Percentiles rank a stretch among this genome's conserved stretches.
phyloP scores from a whole-genome alignment of 2,888 invertebrate species.

The Embidobia sp. region DNA sequence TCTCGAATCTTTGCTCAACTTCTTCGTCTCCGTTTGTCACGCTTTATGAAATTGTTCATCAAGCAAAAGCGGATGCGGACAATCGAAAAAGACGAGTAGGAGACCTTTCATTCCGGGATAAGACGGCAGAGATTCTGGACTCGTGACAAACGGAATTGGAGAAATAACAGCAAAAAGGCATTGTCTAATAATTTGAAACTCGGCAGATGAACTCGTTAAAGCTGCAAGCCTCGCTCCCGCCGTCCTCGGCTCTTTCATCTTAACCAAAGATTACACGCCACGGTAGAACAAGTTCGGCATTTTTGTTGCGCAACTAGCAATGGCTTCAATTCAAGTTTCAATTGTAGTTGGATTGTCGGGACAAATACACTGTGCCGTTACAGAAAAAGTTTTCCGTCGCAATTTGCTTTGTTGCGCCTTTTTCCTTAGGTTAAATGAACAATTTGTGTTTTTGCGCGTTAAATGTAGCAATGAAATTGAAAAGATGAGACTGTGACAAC shows the following conservation, averaged over 20 bases:
- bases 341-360: slow-evolving; percentile 28
- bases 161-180: slow-evolving; percentile 67
- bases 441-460: too few relatives aligned
- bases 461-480: too few relatives aligned
- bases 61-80: slow-evolving; percentile 53
- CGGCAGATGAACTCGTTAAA: slow-evolving; percentile 58
- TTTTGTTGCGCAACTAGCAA: slow-evolving; percentile 46
- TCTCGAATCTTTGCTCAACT: too few relatives aligned
- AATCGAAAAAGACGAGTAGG: slow-evolving; percentile 61
- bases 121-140: slow-evolving; percentile 65
- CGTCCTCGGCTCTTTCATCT: slow-evolving; percentile 43
- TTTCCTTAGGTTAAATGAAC: too few relatives aligned
- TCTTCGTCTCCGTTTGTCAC: too few relatives aligned
- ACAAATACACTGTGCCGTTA: slow-evolving; percentile 14
- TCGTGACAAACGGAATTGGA: slow-evolving; percentile 76
- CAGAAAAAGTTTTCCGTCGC: slow-evolving; percentile 6
- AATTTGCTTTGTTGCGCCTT: neutral
- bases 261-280: slow-evolving; percentile 48
- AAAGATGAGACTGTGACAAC: too few relatives aligned
- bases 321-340: slow-evolving; percentile 42
- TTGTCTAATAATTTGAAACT: slow-evolving; percentile 73
- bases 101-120: slow-evolving; percentile 69
- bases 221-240: slow-evolving; percentile 23
- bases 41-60: slow-evolving; percentile 54
- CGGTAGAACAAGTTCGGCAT: slow-evolving; percentile 48